Evolutionary conservation across 2,888 invertebrate genomes (phyloP).

Genomic region (Gibbula magus): DNA sequence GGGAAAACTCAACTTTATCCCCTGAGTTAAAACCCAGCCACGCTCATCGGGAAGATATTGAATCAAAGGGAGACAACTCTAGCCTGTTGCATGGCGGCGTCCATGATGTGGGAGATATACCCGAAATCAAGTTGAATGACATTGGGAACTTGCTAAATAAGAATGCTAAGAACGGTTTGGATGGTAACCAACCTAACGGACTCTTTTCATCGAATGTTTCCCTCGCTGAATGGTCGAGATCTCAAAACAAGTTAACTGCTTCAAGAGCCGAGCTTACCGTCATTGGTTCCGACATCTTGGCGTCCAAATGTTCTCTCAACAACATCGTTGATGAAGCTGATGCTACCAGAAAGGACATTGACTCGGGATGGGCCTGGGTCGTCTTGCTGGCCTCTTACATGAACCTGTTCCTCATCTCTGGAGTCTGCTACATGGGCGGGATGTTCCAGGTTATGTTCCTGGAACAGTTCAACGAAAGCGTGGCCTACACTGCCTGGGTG

Average conservation of each 20-base stretch:
- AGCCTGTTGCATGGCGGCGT: too few species aligned
- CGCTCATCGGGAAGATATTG: too few species aligned
- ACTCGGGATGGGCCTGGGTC: slow-evolving; percentile 15
- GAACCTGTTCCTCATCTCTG: neutral
- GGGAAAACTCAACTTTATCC: too few species aligned
- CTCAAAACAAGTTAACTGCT: neutral
- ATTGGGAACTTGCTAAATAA: too few species aligned
- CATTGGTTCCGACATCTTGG: neutral
- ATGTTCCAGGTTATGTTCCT: slow-evolving; percentile 14
- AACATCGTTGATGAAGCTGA: neutral
- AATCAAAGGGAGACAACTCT: too few species aligned
- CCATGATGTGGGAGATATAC: too few species aligned
- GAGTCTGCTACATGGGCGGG: neutral
- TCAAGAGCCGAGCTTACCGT: neutral
- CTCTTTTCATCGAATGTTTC: too few species aligned
- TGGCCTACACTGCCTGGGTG: slow-evolving; percentile 17
- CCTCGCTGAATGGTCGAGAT: too few species aligned
- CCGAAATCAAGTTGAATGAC: too few species aligned
- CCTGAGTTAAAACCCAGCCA: too few species aligned
- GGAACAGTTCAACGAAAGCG: slow-evolving; percentile 16
- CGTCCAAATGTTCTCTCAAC: neutral
- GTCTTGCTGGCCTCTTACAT: neutral
- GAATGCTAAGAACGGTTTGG: too few species aligned
- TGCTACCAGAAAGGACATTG: neutral
- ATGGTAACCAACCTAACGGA: too few species aligned